Conservation (phyloP, 1,140 invertebrate species). For the Sycophaga agraensis region DNA sequence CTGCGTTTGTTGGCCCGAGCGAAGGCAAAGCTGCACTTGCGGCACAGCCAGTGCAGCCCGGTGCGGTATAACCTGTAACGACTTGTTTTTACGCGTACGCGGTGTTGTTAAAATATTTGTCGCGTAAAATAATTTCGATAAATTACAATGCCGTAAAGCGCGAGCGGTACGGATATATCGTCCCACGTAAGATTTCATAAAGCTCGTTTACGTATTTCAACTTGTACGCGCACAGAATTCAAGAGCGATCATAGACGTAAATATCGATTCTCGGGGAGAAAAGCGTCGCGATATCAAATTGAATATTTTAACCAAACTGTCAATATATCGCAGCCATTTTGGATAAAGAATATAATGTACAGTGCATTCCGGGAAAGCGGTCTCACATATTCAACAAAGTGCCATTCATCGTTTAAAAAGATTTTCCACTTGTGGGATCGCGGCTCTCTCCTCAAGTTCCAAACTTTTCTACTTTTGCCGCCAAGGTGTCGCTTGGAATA, state of each 20-base stretch:
- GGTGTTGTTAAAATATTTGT: background rate
- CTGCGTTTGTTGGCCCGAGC: too few relatives aligned
- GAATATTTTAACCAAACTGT: conserved; percentile 27
- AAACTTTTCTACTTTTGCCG: too few relatives aligned
- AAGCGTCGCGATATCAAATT: conserved; percentile 26
- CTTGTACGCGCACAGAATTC: conserved; percentile 4
- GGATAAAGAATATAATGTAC: conserved; percentile 27
- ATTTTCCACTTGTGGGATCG: too few relatives aligned
- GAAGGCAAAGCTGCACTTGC: too few relatives aligned
- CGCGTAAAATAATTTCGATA: background rate
- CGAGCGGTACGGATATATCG: background rate
- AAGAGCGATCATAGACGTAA: conserved; percentile 22
- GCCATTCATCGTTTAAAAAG: too few relatives aligned
- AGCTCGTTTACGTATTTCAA: conserved; percentile 22
- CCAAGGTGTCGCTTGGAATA: too few relatives aligned
- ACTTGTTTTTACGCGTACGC: too few relatives aligned
- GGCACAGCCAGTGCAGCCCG: too few relatives aligned
- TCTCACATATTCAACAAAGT: background rate
- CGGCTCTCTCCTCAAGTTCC: too few relatives aligned
- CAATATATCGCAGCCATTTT: conserved; percentile 20
- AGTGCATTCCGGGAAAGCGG: background rate
- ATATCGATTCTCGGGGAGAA: conserved; percentile 22
- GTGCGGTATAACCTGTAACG: too few relatives aligned
- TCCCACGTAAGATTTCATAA: conserved; percentile 5
- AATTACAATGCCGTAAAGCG: background rate